These are phyloP conservation scores for Strix aluco DNA, from an alignment of 2,113 vertebrate species.

Conservation along the genomic window DNA sequence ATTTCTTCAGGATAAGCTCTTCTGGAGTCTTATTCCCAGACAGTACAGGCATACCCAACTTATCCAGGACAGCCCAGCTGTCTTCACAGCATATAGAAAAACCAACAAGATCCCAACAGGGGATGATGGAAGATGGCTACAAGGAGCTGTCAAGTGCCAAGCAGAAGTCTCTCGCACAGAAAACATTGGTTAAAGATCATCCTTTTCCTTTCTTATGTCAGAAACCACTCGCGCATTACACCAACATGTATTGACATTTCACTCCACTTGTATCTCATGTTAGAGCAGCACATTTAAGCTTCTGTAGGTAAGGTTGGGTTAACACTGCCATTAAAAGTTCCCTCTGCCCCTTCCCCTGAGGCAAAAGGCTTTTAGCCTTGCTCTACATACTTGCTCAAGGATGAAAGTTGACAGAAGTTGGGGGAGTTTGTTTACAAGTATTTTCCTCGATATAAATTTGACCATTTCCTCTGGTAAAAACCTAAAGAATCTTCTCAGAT, in stretches of 20 bases:
- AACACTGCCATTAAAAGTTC: neutral
- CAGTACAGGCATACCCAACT: neutral
- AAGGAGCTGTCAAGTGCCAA: neutral
- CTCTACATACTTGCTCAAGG: neutral
- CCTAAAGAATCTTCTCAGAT: neutral
- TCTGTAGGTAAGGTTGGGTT: neutral
- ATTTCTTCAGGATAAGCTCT: neutral
- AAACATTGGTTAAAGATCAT: neutral
- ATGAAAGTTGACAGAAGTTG: neutral
- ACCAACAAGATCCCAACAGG: neutral
- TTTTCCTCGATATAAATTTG: neutral
- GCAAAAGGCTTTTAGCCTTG: neutral
- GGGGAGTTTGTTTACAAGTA: neutral
- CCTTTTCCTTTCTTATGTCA: neutral
- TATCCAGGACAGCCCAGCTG: too few species aligned
- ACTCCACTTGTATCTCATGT: neutral
- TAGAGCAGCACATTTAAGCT: neutral
- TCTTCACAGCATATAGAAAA: neutral
- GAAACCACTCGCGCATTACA: neutral
- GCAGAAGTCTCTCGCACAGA: neutral
- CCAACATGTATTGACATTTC: neutral
- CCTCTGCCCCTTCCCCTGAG: neutral
- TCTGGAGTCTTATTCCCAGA: too few species aligned
- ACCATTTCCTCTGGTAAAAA: neutral
- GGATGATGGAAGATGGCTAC: neutral